phyloP scores from a whole-genome alignment of 2,113 vertebrate species.

The Lontra canadensis region DNA sequence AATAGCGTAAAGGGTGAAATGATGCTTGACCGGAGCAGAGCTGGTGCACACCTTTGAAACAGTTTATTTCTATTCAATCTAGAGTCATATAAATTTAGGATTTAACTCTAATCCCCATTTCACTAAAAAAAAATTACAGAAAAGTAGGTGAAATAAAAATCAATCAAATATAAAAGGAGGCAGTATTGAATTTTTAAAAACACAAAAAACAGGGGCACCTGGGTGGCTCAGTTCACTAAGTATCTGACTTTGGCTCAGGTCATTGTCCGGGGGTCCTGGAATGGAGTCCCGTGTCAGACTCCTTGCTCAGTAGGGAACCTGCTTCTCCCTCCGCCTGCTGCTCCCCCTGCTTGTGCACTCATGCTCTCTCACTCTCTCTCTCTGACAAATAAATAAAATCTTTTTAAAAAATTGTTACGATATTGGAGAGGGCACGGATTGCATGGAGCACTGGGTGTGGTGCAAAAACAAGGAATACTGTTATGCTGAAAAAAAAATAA shows the following conservation, averaged over 20 bases:
- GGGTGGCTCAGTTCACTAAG: neutral
- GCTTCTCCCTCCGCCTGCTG: no score
- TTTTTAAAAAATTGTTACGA: neutral
- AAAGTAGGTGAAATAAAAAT: neutral
- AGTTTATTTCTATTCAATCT: neutral
- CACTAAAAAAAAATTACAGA: neutral
- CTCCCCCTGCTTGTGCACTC: no score
- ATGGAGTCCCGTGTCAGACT: no score
- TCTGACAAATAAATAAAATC: no score
- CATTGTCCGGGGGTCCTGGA: no score
- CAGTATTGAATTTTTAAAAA: neutral
- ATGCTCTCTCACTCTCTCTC: no score
- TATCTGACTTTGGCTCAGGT: neutral
- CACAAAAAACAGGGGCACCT: neutral
- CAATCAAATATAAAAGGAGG: neutral
- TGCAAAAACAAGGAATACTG: no score
- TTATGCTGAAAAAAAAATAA: no score
- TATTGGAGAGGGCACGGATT: no score
- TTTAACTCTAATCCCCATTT: neutral
- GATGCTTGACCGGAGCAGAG: neutral
- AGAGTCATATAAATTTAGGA: neutral
- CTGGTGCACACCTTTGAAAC: neutral
- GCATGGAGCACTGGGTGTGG: no score
- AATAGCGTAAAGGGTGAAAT: neutral
- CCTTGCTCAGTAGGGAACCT: no score